Evolutionary conservation across 2,113 vertebrate species (phyloP).

Genomic region (Rattus rattus): DNA sequence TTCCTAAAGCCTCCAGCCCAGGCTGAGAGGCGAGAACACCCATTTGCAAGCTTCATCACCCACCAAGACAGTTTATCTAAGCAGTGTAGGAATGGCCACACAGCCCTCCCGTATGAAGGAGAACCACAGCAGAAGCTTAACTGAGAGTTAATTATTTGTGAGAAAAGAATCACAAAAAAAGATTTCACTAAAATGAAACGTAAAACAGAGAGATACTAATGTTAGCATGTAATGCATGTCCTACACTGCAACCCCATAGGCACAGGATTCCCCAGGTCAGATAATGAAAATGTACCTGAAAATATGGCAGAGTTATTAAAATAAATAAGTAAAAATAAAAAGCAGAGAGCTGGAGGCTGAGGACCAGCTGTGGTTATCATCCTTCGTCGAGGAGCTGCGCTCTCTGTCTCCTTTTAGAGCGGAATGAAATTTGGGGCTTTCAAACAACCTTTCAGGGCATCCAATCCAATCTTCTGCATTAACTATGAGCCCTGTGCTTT

Average conservation of each 20-base stretch:
- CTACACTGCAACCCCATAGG: background rate
- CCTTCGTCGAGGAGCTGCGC: background rate
- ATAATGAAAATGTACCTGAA: background rate
- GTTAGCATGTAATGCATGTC: background rate
- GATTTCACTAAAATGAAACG: background rate
- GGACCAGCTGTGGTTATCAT: background rate
- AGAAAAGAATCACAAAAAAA: conserved; percentile 46
- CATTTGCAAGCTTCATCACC: background rate
- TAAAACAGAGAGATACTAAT: background rate
- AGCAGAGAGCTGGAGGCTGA: background rate
- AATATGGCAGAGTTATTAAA: background rate
- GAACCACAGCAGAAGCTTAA: background rate
- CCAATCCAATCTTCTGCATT: background rate
- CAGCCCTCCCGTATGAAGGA: background rate
- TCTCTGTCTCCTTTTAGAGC: background rate
- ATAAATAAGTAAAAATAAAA: background rate
- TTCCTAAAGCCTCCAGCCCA: background rate
- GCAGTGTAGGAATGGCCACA: background rate
- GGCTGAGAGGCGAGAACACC: background rate
- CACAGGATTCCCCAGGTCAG: background rate
- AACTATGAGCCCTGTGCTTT: background rate
- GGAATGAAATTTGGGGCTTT: background rate
- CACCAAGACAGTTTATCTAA: background rate
- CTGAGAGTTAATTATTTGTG: conserved; percentile 40
- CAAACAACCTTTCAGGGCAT: background rate